phyloP scores from a whole-genome alignment of 2,113 vertebrate species.

The Poeciliopsis prolifica region DNA sequence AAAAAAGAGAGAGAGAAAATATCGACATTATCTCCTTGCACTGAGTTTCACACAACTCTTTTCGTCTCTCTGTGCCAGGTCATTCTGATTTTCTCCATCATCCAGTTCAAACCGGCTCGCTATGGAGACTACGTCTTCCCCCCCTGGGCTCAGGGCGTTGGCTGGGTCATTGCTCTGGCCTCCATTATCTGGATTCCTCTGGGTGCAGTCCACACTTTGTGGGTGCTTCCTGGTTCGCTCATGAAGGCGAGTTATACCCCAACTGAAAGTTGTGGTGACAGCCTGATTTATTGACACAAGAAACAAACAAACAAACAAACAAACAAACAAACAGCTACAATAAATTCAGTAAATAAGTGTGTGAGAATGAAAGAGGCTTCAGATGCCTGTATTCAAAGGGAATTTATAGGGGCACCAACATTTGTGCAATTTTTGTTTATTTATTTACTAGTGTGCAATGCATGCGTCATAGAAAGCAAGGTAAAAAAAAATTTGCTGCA shows the following conservation, averaged over 20 bases:
- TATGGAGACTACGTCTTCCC: slow-evolving; percentile 78
- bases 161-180: slow-evolving; percentile 78
- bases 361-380: too few species aligned
- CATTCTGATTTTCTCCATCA: slow-evolving; percentile 77
- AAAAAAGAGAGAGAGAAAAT: too few species aligned
- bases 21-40: neutral
- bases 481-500: neutral
- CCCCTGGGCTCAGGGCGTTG: slow-evolving; percentile 79
- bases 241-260: slow-evolving; percentile 60
- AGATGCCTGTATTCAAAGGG: too few species aligned
- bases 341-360: too few species aligned
- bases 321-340: too few species aligned
- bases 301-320: too few species aligned
- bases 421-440: too few species aligned
- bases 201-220: slow-evolving; percentile 77
- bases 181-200: slow-evolving; percentile 84
- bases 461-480: neutral
- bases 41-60: neutral
- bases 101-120: slow-evolving; percentile 80
- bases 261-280: too few species aligned
- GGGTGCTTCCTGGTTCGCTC: slow-evolving; percentile 76
- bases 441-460: neutral
- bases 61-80: slow-evolving; percentile 60
- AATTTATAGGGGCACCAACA: too few species aligned
- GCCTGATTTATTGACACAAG: too few species aligned